These are phyloP conservation scores for Bombus polaris DNA, from an alignment of 1,140 invertebrate genomes.

Conservation along the genomic window DNA sequence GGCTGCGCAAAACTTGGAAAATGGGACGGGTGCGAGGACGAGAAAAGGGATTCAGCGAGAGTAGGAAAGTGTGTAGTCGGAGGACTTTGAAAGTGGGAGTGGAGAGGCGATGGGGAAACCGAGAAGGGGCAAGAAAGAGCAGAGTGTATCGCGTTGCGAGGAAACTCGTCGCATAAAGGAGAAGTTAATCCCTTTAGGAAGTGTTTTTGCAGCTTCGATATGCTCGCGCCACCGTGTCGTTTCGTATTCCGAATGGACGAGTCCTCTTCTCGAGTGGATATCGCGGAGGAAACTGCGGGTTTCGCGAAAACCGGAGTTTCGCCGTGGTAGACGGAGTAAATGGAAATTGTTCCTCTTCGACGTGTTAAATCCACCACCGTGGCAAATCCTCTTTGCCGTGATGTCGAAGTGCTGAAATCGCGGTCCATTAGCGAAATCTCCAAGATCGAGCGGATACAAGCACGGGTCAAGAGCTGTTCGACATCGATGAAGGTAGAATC, in stretches of 20 bases:
- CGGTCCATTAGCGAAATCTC: background rate
- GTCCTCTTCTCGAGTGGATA: background rate
- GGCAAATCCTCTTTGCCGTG: background rate
- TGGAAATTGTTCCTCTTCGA: background rate
- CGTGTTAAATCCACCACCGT: background rate
- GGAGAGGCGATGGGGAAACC: background rate
- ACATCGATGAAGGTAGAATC: background rate
- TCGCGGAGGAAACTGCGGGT: background rate
- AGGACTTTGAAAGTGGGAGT: conserved; percentile 4
- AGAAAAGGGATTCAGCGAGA: background rate
- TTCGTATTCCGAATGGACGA: background rate
- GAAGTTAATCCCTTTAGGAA: conserved; percentile 44
- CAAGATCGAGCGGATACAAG: background rate
- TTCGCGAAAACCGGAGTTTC: background rate
- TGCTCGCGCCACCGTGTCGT: background rate
- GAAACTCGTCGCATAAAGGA: conserved; percentile 34
- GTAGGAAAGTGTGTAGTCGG: conserved; percentile 30
- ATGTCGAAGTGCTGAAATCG: background rate
- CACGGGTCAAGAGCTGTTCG: background rate
- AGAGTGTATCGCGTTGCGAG: conserved; percentile 22
- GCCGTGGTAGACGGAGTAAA: background rate
- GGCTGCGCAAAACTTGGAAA: conserved; percentile 45
- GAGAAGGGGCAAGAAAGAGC: background rate
- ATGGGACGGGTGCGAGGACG: conserved; percentile 5
- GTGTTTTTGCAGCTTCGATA: conserved; percentile 1